These are phyloP conservation scores for Caenorhabditis inopinata DNA, from an alignment of 1,140 invertebrate genomes.

Conservation along the genomic window DNA sequence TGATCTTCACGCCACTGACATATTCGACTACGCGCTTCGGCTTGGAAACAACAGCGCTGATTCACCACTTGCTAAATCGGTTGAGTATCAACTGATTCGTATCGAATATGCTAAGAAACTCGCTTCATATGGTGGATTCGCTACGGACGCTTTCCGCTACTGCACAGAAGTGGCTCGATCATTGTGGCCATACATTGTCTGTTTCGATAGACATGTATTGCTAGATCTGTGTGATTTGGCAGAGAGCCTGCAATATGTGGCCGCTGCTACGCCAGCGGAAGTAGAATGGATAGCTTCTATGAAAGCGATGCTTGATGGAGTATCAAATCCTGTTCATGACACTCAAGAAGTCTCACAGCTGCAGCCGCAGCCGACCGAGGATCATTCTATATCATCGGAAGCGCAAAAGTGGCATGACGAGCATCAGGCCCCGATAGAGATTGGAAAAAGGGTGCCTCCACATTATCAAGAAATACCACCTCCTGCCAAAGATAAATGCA, in stretches of 20 bases:
- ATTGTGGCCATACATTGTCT: neutral
- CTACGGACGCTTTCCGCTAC: conserved; percentile 40
- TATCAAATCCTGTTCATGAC: neutral
- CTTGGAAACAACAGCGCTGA: neutral
- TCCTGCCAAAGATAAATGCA: neutral
- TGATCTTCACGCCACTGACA: conserved; percentile 47
- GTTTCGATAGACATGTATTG: neutral
- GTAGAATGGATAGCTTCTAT: neutral
- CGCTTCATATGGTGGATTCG: conserved; percentile 40
- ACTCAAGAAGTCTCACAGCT: neutral
- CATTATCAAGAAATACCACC: neutral
- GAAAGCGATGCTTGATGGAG: neutral
- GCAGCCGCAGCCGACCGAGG: neutral
- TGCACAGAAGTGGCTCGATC: conserved; percentile 30
- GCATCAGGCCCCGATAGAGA: conserved; percentile 35
- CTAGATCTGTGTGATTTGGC: conserved; percentile 15
- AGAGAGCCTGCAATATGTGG: neutral
- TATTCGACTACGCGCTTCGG: conserved; percentile 40
- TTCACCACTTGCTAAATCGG: conserved; percentile 5
- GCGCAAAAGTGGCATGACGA: conserved; percentile 37
- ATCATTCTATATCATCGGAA: conserved; percentile 23
- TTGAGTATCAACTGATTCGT: conserved; percentile 28
- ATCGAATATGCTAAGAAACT: conserved; percentile 40
- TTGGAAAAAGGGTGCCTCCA: neutral
- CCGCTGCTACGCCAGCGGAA: neutral